A percentile compares a stretch with the other conserved stretches of the same genome.
Conservation (phyloP, 2,797 vertebrate genomes). For the Petrocephalus schoutedeni region DNA sequence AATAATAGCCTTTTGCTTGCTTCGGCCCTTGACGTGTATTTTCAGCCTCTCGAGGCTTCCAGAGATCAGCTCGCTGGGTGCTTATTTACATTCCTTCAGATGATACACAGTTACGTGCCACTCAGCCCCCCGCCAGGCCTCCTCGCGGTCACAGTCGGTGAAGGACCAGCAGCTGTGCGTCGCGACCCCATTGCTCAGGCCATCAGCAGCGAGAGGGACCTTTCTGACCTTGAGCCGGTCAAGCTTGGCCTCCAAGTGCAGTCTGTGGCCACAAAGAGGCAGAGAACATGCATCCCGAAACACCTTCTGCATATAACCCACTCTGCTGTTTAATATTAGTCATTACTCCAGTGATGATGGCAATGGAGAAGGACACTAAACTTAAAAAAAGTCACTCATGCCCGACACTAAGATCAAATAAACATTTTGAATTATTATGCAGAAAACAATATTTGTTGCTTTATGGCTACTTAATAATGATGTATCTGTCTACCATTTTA, state of each 20-base stretch:
- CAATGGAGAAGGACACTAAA: not conserved
- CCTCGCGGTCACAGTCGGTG: not conserved
- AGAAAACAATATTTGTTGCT: not conserved
- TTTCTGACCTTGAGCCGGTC: not conserved
- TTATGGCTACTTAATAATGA: not conserved
- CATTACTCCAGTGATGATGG: not conserved
- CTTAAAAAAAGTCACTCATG: not conserved
- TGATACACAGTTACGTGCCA: not conserved
- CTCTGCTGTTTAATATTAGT: not conserved
- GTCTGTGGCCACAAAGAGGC: not conserved
- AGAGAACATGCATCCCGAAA: not conserved
- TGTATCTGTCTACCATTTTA: not conserved
- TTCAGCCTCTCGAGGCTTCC: not conserved
- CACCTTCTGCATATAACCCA: not conserved
- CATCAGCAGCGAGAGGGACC: not conserved
- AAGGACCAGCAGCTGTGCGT: not conserved
- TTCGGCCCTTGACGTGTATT: not conserved
- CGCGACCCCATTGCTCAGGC: not conserved
- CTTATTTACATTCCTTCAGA: conserved; percentile 11
- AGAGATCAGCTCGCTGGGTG: not conserved
- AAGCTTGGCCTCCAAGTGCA: not conserved
- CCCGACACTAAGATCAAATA: not conserved
- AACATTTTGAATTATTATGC: not conserved
- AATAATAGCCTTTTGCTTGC: not conserved
- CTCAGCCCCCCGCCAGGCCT: not conserved